Base-by-base conservation (phyloP, 2,888 invertebrate genomes). In the Eremobia ochroleuca region DNA sequence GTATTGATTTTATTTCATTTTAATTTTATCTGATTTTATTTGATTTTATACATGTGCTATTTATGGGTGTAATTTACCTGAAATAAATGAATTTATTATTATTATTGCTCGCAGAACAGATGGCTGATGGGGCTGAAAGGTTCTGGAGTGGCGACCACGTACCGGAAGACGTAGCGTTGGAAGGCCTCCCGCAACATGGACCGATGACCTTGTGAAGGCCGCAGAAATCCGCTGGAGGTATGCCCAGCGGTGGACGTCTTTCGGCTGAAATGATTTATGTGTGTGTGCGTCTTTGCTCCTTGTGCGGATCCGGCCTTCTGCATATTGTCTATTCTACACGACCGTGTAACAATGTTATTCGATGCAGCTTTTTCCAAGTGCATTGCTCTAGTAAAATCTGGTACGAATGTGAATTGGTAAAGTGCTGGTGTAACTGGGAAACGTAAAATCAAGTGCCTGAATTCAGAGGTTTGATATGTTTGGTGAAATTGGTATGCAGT, bases 391-490 rank as follows among this genome's bases (percentile, higher is more conserved):
- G 55, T 82, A 77, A 78, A 78, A 74, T 77, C 31, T 49, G 58
- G 62, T 70, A 73, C 71, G 70, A 67, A 79, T 74, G 43, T 31
- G 68, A 80, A 84, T 71, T 76, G 68, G 62, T 58, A 46, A 70
- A 83, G 72, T 80, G 73, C 55, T 67, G 28, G 40, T 49, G 46
- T 61, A 43, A 65, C 59, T 61, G 66, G 55, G 55, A 52, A 82
- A 73, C 76, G 69, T 67, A 34, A 74, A 85, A 74, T 82, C 68
- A 62, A 74, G 61, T 71, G 28, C 31, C 46, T 28, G 61, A 76
- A 73, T 82, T 77, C 73, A 77, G 43, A 46, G 66, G 21, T 46
- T 59, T 52, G 83, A 77, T 83, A 77, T 49, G 61, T 67, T 81
- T 61, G 52, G 28, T 8, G 31, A 49, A 77, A 73, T 71, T 77